Conservation (phyloP, 2,888 invertebrate genomes). For the Apodemia duryi region DNA sequence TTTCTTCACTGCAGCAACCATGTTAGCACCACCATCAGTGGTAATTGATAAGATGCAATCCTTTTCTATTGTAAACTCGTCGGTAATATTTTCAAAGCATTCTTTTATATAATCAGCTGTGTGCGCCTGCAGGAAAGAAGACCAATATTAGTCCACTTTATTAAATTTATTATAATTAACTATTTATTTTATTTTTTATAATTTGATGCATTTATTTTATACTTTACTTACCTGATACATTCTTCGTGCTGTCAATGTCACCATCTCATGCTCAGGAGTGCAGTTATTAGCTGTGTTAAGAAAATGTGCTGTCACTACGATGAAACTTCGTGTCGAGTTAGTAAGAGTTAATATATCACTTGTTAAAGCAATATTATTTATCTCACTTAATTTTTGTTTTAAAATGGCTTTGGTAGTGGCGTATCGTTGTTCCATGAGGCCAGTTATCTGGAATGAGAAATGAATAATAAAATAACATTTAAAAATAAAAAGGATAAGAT, state of each 20-base stretch:
- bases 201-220: slow-evolving; percentile 27
- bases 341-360: slow-evolving; percentile 24
- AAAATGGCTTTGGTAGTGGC: slow-evolving; percentile 28
- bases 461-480: slow-evolving; percentile 14
- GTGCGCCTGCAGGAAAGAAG: slow-evolving; percentile 27
- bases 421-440: slow-evolving; percentile 24
- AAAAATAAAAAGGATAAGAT: slow-evolving; percentile 24
- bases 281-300: slow-evolving; percentile 17
- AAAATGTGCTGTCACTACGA: slow-evolving; percentile 22
- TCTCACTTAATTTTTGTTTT: slow-evolving; percentile 26
- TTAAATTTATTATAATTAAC: slow-evolving; percentile 20
- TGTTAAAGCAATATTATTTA: slow-evolving; percentile 23
- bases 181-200: slow-evolving; percentile 24
- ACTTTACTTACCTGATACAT: slow-evolving; percentile 29
- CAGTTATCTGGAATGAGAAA: slow-evolving; percentile 27
- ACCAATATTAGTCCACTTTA: slow-evolving; percentile 22
- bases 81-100: slow-evolving; percentile 26
- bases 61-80: slow-evolving; percentile 25
- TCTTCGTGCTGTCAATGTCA: slow-evolving; percentile 23
- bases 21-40: slow-evolving; percentile 29
- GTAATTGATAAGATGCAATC: slow-evolving; percentile 23
- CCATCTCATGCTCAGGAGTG: slow-evolving; percentile 18
- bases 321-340: slow-evolving; percentile 22
- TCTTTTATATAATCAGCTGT: slow-evolving; percentile 27
- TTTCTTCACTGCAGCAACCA: slow-evolving; percentile 35